Evolutionary conservation across 64 coral and sea anemone genomes (phyloP).

Genomic region (Pachyseris speciosa): DNA sequence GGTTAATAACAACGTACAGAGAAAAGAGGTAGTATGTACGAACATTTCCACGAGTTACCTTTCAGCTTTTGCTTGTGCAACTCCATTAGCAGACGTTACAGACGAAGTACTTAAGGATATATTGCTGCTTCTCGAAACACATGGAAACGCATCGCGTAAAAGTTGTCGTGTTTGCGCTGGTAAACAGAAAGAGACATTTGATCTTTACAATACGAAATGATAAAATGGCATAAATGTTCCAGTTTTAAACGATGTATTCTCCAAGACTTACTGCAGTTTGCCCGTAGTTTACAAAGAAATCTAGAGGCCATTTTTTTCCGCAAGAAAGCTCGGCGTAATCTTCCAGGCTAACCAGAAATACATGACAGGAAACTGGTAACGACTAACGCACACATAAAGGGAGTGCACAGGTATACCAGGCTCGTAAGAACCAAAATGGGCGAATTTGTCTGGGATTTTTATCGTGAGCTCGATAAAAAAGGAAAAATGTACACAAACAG

Average conservation of each 20-base stretch:
- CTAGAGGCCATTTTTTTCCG: neutral
- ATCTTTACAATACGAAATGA: neutral
- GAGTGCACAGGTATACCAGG: no score
- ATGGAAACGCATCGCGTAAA: neutral
- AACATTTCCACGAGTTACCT: neutral
- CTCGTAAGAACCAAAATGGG: no score
- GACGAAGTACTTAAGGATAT: neutral
- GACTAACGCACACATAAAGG: no score
- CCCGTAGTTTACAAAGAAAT: neutral
- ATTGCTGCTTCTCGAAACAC: neutral
- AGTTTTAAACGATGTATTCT: neutral
- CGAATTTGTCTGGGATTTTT: no score
- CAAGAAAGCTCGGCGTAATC: neutral
- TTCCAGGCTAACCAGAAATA: neutral
- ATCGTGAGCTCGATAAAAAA: no score
- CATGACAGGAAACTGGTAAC: neutral
- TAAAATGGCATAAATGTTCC: no score
- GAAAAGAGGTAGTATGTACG: neutral
- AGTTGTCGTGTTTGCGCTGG: neutral
- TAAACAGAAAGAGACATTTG: neutral
- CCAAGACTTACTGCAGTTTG: neutral
- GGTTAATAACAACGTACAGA: neutral
- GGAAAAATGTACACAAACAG: no score
- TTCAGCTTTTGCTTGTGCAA: neutral
- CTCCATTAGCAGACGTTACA: neutral